Evolutionary conservation across 1,140 invertebrate species (phyloP).

Genomic region (Drosophila tani): DNA sequence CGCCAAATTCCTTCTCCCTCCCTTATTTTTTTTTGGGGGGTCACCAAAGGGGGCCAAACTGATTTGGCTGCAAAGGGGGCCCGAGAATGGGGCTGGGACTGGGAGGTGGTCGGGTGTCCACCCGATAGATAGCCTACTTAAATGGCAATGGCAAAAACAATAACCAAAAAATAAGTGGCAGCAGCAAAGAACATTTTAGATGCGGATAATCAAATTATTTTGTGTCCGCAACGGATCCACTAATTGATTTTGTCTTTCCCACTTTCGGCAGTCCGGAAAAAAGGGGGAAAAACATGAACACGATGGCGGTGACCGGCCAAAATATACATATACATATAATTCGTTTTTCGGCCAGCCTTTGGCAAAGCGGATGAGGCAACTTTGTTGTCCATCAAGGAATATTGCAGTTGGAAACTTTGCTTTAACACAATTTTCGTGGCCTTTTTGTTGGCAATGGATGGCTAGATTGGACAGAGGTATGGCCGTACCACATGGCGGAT

Average conservation of each 20-base stretch:
- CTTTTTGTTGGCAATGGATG: slow-evolving; percentile 6
- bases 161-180: neutral
- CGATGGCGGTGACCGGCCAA: neutral
- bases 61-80: neutral
- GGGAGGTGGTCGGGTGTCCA: neutral
- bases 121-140: slow-evolving; percentile 8
- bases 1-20: neutral
- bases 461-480: neutral
- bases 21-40: slow-evolving; percentile 2
- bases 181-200: slow-evolving; percentile 6
- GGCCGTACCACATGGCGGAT: slow-evolving; percentile 30
- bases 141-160: slow-evolving; percentile 11
- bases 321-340: slow-evolving; percentile 37
- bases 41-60: slow-evolving; percentile 1
- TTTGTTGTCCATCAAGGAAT: slow-evolving; percentile 37
- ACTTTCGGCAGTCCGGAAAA: neutral
- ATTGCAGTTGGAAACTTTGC: slow-evolving; percentile 23
- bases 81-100: neutral
- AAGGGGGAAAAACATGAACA: slow-evolving; percentile 7
- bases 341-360: slow-evolving; percentile 14
- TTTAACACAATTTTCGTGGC: slow-evolving; percentile 14
- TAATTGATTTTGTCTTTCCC: slow-evolving; percentile 46
- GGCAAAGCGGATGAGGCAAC: slow-evolving; percentile 10
- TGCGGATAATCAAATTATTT: slow-evolving; percentile 21
- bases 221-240: slow-evolving; percentile 25